These are phyloP conservation scores for Ophion obscuratus DNA, from an alignment of 2,888 invertebrate genomes.

Conservation along the genomic window DNA sequence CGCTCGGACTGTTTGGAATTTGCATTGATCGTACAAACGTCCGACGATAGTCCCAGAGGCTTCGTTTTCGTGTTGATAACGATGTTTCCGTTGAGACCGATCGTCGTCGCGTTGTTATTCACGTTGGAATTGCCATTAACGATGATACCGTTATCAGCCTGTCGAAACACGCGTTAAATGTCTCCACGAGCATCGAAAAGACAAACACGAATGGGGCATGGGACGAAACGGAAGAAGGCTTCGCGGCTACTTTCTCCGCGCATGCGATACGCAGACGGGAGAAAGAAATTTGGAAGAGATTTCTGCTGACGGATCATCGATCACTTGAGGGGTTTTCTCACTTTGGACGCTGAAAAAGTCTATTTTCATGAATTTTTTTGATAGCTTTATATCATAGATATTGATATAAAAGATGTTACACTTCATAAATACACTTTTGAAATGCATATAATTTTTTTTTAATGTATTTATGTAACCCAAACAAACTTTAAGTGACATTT, in stretches of 20 bases:
- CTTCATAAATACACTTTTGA: too few relatives aligned
- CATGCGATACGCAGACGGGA: neutral
- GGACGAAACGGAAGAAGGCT: neutral
- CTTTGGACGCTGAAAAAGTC: too few relatives aligned
- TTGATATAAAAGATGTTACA: too few relatives aligned
- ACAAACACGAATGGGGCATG: neutral
- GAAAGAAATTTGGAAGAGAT: neutral
- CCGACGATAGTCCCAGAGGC: conserved; percentile 62
- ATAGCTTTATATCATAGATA: too few relatives aligned
- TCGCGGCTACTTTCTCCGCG: neutral
- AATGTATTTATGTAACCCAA: too few relatives aligned
- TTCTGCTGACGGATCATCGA: neutral
- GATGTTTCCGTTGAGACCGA: conserved; percentile 73
- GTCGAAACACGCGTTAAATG: conserved; percentile 79
- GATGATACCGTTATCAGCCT: conserved; percentile 75
- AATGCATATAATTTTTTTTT: too few relatives aligned
- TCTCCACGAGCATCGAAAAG: conserved; percentile 4
- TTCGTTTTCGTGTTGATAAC: conserved; percentile 70
- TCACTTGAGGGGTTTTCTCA: neutral
- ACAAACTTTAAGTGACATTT: too few relatives aligned
- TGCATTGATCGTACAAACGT: conserved; percentile 68
- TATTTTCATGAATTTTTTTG: too few relatives aligned
- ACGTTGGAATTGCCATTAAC: conserved; percentile 75
- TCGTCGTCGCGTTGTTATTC: conserved; percentile 72
- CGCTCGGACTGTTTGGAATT: conserved; percentile 72